Base-by-base conservation (phyloP, 2,888 invertebrate species). In the Lordiphosa andalusiaca region DNA sequence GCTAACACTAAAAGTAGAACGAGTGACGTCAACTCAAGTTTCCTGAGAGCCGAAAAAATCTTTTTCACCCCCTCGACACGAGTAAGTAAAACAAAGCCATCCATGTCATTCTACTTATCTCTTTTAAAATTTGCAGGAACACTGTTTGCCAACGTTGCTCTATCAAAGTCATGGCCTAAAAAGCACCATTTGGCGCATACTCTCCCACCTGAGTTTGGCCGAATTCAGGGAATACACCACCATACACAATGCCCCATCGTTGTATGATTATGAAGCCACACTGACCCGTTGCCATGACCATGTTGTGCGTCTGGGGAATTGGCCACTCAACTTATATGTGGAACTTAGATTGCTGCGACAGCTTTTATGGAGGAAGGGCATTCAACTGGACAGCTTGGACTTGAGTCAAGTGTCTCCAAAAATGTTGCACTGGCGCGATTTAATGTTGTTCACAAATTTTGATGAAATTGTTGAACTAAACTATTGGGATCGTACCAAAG, bases 361-460 rank as follows among this genome's bases (percentile, higher is more conserved):
- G 6, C 39, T 78, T 1, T 46, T 84, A 41, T 54, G 46, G 0
- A 60, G 13, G n/a, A 84, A 74, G 13, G 63, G 68, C n/a, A 38
- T 84, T 0, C 6, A 47, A 7, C 2, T 77, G 6, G 21, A 50
- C 1, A 9, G 2, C 2, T 12, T 69, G 0, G 53, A 74, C 2
- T 47, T 80, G 36, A 2, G 7, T 0, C 13, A 67, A 3, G 4
- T 80, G 4, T 78, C 85, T 2, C 80, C 80, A 0, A 84, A 78
- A 49, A 55, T 84, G 1, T 16, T 80, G 6, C 53, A 70, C 33
- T 62, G 66, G 61, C n/a, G 25, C 0, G 83, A 84, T 0, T 38
- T 78, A 0, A 7, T 53, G 2, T n/a, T 37, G 2, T 55, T 51
- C 6, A 68, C 57, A 0, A 62, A 80, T 42, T 69, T 82, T 5